Evolutionary conservation across 1,140 invertebrate genomes (phyloP).

Genomic region (Drosophila watanabei): DNA sequence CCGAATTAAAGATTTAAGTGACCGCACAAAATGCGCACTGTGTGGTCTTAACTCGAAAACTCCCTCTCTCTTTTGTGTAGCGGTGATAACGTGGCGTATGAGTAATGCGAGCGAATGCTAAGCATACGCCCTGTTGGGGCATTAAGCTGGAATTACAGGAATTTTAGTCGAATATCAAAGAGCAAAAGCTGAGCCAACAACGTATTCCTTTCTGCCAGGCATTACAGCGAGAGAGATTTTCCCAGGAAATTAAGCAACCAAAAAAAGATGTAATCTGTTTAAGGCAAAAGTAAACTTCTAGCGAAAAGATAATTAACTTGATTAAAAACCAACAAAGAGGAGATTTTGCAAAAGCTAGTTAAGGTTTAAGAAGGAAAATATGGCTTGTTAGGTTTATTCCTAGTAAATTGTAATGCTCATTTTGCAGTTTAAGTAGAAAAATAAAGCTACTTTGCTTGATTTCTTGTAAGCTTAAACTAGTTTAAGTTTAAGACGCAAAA

Average conservation of each 20-base stretch:
- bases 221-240: background rate
- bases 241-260: background rate
- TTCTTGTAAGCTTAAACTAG: too few species aligned
- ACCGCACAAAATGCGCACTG: conserved; percentile 37
- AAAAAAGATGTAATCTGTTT: background rate
- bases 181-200: conserved; percentile 20
- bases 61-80: background rate
- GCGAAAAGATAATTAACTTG: conserved; percentile 9
- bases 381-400: background rate
- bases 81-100: conserved; percentile 46
- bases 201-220: conserved; percentile 4
- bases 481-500: background rate
- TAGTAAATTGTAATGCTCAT: background rate
- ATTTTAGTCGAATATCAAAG: conserved; percentile 46
- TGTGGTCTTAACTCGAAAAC: conserved; percentile 9
- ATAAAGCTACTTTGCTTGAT: too few species aligned
- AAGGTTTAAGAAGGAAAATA: background rate
- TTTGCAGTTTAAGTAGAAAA: too few species aligned
- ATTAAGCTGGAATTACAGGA: conserved; percentile 62
- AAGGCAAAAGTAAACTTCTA: background rate
- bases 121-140: conserved; percentile 57
- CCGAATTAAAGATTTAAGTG: conserved; percentile 71
- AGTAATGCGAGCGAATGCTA: conserved; percentile 47
- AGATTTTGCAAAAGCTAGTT: background rate
- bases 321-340: background rate